phyloP scores from a whole-genome alignment of 2,113 vertebrate genomes.

The Anolis sagrei region DNA sequence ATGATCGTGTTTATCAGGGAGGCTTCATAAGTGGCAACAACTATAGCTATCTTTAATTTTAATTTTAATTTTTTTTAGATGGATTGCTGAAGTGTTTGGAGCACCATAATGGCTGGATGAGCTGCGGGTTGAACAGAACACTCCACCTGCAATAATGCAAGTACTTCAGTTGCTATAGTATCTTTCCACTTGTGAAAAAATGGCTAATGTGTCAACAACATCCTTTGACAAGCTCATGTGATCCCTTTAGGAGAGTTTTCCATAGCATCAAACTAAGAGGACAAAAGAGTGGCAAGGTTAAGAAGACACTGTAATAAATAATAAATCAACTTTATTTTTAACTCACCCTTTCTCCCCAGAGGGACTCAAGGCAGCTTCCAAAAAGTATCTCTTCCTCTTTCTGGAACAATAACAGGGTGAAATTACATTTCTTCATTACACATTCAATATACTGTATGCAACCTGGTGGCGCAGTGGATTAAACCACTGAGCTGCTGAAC shows the following conservation, averaged over 20 bases:
- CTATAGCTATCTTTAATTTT: conserved; percentile 18
- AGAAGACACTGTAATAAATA: conserved; percentile 51
- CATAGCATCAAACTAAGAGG: conserved; percentile 54
- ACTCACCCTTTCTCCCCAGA: no score
- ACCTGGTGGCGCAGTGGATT: no score
- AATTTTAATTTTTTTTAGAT: conserved; percentile 25
- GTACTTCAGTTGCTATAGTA: conserved; percentile 42
- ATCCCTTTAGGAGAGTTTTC: conserved; percentile 42
- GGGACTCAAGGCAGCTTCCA: no score
- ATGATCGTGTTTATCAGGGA: conserved; percentile 53
- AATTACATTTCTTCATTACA: not conserved
- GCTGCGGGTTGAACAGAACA: conserved; percentile 52
- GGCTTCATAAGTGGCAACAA: conserved; percentile 59
- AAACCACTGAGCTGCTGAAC: no score
- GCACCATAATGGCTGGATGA: conserved; percentile 52
- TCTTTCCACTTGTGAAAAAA: conserved; percentile 60
- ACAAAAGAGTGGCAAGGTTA: conserved; percentile 48
- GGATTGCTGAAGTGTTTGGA: conserved; percentile 61
- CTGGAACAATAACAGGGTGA: no score
- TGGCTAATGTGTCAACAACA: conserved; percentile 56
- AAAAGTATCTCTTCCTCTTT: not conserved
- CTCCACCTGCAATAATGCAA: conserved; percentile 38
- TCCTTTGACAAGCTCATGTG: conserved; percentile 57
- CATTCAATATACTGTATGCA: not conserved
- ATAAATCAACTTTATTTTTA: no score